Evolutionary conservation across 2,888 invertebrate species (phyloP).

Genomic region (Drosophila infuscata): DNA sequence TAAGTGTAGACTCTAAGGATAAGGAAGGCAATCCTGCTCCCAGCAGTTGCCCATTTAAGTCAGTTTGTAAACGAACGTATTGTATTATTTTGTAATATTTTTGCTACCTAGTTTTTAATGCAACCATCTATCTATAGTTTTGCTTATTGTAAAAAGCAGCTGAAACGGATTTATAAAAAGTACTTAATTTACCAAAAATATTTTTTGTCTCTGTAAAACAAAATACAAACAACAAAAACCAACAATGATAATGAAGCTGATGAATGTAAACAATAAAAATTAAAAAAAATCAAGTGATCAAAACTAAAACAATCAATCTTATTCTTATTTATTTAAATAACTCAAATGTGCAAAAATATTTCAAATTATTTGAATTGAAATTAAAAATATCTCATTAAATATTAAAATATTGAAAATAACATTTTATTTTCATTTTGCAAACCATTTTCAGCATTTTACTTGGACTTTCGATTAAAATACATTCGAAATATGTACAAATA

Average conservation of each 20-base stretch:
- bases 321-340: not conserved
- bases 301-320: conserved; percentile 38
- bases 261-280: conserved; percentile 58
- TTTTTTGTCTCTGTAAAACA: conserved; percentile 66
- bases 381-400: not conserved
- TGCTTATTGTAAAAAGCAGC: conserved; percentile 67
- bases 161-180: conserved; percentile 79
- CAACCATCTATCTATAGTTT: conserved; percentile 53
- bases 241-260: conserved; percentile 59
- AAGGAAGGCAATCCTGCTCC: conserved; percentile 32
- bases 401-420: too few relatives aligned
- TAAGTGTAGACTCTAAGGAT: conserved; percentile 60
- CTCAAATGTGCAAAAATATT: not conserved
- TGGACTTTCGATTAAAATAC: not conserved
- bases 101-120: conserved; percentile 70
- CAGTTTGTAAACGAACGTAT: conserved; percentile 80
- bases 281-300: conserved; percentile 66
- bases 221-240: conserved; percentile 30
- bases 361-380: not conserved
- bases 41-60: conserved; percentile 69
- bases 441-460: not conserved
- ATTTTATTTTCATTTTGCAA: not conserved
- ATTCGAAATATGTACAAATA: not conserved
- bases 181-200: conserved; percentile 79
- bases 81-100: conserved; percentile 76